Conservation (phyloP, 2,113 vertebrate species). For the Pterocles burchelli region DNA sequence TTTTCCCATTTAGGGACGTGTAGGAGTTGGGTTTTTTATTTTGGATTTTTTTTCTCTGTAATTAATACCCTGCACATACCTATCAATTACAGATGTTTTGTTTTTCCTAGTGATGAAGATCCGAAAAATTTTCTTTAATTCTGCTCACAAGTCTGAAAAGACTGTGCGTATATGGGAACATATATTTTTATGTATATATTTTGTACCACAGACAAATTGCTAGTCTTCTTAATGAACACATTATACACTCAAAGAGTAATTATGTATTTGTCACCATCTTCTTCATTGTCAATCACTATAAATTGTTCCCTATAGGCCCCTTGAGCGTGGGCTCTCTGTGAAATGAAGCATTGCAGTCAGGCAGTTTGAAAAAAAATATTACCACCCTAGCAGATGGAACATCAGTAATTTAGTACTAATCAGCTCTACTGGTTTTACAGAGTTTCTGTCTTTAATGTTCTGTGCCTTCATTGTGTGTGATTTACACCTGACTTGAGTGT, state of each 20-base stretch:
- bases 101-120: not conserved
- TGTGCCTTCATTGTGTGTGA: constrained; percentile 58
- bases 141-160: not conserved
- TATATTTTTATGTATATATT: not conserved
- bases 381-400: constrained; percentile 57
- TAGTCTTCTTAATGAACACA: constrained; percentile 45
- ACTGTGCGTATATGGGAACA: not conserved
- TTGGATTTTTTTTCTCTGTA: not conserved
- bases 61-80: not conserved
- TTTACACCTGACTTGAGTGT: constrained; percentile 48
- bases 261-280: constrained; percentile 32
- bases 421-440: constrained; percentile 49
- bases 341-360: constrained; percentile 58
- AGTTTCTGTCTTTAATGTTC: constrained; percentile 58
- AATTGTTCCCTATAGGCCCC: not conserved
- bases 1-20: not conserved
- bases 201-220: not conserved
- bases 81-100: not conserved
- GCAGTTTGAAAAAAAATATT: constrained; percentile 56
- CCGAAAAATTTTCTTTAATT: not conserved
- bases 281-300: constrained; percentile 27
- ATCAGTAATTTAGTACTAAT: constrained; percentile 70
- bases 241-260: constrained; percentile 19
- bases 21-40: not conserved
- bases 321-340: constrained; percentile 25